These are phyloP conservation scores for Sericinus montela DNA, from an alignment of 2,888 invertebrate species.

Conservation along the genomic window DNA sequence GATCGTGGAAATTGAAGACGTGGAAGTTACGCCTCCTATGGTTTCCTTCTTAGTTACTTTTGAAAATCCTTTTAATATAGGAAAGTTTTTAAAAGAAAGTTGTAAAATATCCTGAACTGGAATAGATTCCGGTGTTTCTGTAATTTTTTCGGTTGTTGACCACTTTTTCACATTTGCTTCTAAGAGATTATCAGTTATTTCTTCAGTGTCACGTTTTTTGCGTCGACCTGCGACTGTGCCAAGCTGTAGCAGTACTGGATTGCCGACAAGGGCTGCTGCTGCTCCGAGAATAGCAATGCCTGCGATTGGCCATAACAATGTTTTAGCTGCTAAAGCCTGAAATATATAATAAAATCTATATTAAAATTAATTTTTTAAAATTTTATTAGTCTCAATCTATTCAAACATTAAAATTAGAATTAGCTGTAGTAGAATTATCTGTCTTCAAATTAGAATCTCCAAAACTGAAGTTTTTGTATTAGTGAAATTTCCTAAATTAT, in stretches of 20 bases:
- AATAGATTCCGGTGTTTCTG: conserved; percentile 8
- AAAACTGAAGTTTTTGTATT: too few relatives aligned
- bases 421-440: too few relatives aligned
- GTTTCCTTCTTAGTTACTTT: conserved; percentile 5
- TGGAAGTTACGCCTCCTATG: conserved; percentile 9
- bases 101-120: background rate
- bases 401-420: too few relatives aligned
- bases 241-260: conserved; percentile 88
- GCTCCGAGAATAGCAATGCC: conserved; percentile 90
- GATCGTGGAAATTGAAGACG: background rate
- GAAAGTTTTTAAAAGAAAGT: background rate
- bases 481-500: too few relatives aligned
- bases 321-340: conserved; percentile 59
- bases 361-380: too few relatives aligned
- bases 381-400: too few relatives aligned
- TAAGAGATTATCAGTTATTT: conserved; percentile 31
- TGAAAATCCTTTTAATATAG: background rate
- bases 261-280: conserved; percentile 87
- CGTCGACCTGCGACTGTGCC: conserved; percentile 84
- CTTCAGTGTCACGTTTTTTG: conserved; percentile 69
- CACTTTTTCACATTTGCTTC: conserved; percentile 17
- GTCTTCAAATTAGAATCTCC: too few relatives aligned
- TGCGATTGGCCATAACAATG: conserved; percentile 85
- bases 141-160: conserved; percentile 2
- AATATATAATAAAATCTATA: too few relatives aligned